Percentiles rank a stretch among this genome's conserved stretches.
These are phyloP conservation scores for Morone saxatilis DNA, from an alignment of 2,113 vertebrate genomes.

Conservation along the genomic window DNA sequence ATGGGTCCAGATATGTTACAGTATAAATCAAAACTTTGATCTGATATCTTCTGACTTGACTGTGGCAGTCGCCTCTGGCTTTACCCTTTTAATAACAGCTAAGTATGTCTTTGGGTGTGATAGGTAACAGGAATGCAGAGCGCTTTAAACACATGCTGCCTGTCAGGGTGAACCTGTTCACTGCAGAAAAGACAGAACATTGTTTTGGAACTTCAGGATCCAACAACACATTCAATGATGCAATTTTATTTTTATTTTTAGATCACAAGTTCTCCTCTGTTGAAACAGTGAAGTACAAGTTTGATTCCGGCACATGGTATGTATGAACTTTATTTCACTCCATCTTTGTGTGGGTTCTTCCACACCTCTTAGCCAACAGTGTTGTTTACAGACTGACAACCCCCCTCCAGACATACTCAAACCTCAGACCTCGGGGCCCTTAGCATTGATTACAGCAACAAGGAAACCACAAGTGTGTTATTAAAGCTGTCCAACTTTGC, in stretches of 20 bases:
- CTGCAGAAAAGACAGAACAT: neutral
- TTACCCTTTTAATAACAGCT: conserved; percentile 20
- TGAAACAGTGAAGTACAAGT: conserved; percentile 94
- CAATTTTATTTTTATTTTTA: conserved; percentile 66
- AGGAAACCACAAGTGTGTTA: conserved; percentile 68
- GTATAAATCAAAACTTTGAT: conserved; percentile 12
- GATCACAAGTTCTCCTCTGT: conserved; percentile 89
- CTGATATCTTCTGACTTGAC: neutral
- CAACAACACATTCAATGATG: neutral
- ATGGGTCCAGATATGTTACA: conserved; percentile 8
- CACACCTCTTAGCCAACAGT: conserved; percentile 41
- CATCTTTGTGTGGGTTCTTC: conserved; percentile 1
- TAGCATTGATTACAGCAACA: conserved; percentile 78
- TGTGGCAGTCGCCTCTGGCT: conserved; percentile 13
- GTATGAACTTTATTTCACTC: conserved; percentile 57
- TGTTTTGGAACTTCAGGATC: neutral
- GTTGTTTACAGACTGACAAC: conserved; percentile 39
- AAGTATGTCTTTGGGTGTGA: conserved; percentile 38
- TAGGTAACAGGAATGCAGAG: conserved; percentile 42
- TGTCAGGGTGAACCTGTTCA: conserved; percentile 32
- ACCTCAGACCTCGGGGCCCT: conserved; percentile 45
- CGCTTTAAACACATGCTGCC: neutral
- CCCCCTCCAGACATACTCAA: conserved; percentile 28
- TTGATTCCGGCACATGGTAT: conserved; percentile 96
- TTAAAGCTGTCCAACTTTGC: conserved; percentile 80